A percentile compares a stretch with the other conserved stretches of the same genome.
These are phyloP conservation scores for Molanna angustata DNA, from an alignment of 2,888 invertebrate species.

Conservation along the genomic window DNA sequence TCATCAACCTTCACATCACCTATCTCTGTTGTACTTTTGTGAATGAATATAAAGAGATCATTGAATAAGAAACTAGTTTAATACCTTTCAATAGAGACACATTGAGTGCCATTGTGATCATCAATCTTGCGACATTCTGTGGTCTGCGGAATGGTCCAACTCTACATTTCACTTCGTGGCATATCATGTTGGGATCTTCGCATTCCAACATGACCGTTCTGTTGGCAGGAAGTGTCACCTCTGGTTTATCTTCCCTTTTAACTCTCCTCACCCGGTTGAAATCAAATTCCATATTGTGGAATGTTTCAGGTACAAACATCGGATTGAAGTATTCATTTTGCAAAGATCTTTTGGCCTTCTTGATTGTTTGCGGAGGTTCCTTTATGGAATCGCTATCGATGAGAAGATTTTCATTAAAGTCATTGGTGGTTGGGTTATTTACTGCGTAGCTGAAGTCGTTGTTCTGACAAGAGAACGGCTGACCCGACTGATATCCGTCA, in stretches of 20 bases:
- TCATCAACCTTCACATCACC: too few species aligned
- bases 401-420: slow-evolving; percentile 1
- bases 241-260: slow-evolving; percentile 6
- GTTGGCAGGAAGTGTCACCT: slow-evolving; percentile 29
- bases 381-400: not conserved
- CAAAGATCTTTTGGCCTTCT: slow-evolving; percentile 9
- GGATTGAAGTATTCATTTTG: slow-evolving; percentile 14
- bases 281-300: not conserved
- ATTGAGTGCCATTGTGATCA: slow-evolving; percentile 40
- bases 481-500: slow-evolving; percentile 34
- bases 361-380: not conserved
- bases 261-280: not conserved
- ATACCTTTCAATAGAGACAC: slow-evolving; percentile 39
- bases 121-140: slow-evolving; percentile 39
- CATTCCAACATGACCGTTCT: slow-evolving; percentile 42
- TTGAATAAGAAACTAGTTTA: not conserved
- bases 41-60: too few species aligned
- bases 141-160: slow-evolving; percentile 40
- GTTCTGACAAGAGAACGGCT: slow-evolving; percentile 36
- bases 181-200: slow-evolving; percentile 36
- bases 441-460: slow-evolving; percentile 28
- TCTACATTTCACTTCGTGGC: slow-evolving; percentile 39
- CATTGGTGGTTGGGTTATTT: slow-evolving; percentile 10
- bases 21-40: too few species aligned
- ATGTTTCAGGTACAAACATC: not conserved